Base-by-base conservation (phyloP, 2,113 vertebrate genomes). In the Tringa solitaria region DNA sequence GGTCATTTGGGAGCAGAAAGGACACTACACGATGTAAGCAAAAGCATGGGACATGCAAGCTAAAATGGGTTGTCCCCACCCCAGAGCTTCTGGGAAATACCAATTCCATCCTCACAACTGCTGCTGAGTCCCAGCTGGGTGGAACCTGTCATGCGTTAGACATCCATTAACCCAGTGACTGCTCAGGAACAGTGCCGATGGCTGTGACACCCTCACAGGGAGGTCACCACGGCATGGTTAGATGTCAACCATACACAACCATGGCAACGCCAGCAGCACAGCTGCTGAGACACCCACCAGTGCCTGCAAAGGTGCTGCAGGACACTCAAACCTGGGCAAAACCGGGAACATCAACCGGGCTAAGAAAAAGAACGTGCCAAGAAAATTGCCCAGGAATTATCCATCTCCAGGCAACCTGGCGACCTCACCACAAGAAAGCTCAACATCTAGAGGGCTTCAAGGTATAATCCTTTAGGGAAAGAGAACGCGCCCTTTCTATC, bases 261-360 rank as follows among this genome's bases (percentile, higher is more conserved):
- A 45, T 0, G 0, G 69, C 17, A 3, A 33, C 13, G 30, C 0
- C 0, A 0, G 60, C 54, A 63, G 63, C 67, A 67, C 43, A 79
- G 64, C 53, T 60, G 60, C 67, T 0, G 2, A 37, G 69, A 68
- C n/a, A 59, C 10, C 30, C 46, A 19, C 4, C 17, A 63, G 32
- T 1, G 3, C 39, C 53, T 8, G 1, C 39, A 33, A n/a, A 48
- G 15, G 26, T 70, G 37, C 46, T 9, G 2, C n/a, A 19, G 46
- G 9, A 13, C 51, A 17, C 70, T 63, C 41, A 35, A 59, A 85
- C 14, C 18, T 14, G 23, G 32, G 27, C 35, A 28, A 69, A 91
- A 56, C 26, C 3, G 8, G 51, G 17, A 79, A 57, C 16, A 20
- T 20, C 10, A 33, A 30, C 5, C 2, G 3, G 15, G 19, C 0